These are phyloP conservation scores for Cynoglossus semilaevis DNA, from an alignment of 2,113 vertebrate genomes.

Conservation along the genomic window DNA sequence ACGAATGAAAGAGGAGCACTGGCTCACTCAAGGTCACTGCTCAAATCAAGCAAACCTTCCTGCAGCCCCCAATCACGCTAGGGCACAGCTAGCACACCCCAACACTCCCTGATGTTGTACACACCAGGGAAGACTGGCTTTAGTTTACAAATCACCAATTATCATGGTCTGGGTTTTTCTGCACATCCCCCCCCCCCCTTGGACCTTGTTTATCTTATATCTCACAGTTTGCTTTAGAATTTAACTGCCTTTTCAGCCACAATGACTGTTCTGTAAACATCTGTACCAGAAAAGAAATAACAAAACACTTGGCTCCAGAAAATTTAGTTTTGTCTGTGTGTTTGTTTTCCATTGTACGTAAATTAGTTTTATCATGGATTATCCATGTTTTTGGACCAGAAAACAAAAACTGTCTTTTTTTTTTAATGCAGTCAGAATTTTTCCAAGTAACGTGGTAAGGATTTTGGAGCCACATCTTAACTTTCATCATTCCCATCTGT, in stretches of 20 bases:
- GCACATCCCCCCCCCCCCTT: constrained; percentile 47
- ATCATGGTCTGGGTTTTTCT: constrained; percentile 46
- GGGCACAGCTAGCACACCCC: constrained; percentile 40
- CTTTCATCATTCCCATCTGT: constrained; percentile 57
- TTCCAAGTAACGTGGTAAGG: constrained; percentile 15
- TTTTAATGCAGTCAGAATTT: constrained; percentile 10
- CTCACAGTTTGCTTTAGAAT: constrained; percentile 43
- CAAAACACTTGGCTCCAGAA: not conserved
- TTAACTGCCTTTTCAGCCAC: constrained; percentile 46
- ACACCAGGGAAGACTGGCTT: constrained; percentile 49
- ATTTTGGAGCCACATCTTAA: constrained; percentile 38
- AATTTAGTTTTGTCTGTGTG: no score
- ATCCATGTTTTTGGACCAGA: no score
- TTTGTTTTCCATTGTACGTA: not conserved
- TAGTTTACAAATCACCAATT: constrained; percentile 66
- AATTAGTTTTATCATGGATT: not conserved
- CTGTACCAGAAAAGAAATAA: constrained; percentile 11
- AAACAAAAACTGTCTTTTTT: not conserved
- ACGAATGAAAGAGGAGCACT: constrained; percentile 35
- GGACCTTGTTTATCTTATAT: constrained; percentile 67
- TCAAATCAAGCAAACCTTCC: constrained; percentile 57
- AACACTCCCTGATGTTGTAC: constrained; percentile 51
- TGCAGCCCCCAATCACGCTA: constrained; percentile 52
- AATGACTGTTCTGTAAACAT: constrained; percentile 30
- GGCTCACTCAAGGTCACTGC: constrained; percentile 66